Conservation (phyloP, 2,888 invertebrate species). For the Sceliomorpha sp. region DNA sequence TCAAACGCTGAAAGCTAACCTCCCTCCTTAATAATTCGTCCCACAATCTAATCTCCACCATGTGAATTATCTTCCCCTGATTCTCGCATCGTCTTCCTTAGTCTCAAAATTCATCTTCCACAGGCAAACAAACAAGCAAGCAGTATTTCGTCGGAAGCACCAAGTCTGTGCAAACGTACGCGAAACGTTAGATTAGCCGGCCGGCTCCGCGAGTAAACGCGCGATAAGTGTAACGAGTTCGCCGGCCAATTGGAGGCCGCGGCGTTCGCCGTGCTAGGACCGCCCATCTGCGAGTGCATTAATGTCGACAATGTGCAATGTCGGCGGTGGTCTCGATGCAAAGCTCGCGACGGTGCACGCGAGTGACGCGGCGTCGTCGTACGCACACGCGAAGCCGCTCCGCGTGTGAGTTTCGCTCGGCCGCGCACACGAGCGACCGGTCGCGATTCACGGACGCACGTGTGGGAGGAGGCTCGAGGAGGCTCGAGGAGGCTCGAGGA, state of each 20-base stretch:
- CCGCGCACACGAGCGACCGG: conserved; percentile 23
- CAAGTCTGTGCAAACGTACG: conserved; percentile 23
- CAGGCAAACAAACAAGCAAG: conserved; percentile 21
- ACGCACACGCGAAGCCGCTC: conserved; percentile 10
- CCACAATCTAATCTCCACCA: too few species aligned
- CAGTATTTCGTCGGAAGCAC: conserved; percentile 21
- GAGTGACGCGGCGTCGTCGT: conserved; percentile 26
- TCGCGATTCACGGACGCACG: too few species aligned
- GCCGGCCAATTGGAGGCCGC: conserved; percentile 73
- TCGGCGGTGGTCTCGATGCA: conserved; percentile 27
- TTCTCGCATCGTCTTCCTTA: too few species aligned
- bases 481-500: too few species aligned
- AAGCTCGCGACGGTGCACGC: conserved; percentile 36
- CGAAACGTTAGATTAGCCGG: conserved; percentile 40
- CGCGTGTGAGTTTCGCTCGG: conserved; percentile 21
- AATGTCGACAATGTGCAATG: conserved; percentile 59
- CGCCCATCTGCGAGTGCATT: conserved; percentile 74
- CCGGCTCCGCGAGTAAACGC: conserved; percentile 61
- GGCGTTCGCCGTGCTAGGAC: conserved; percentile 64
- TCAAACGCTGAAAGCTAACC: too few species aligned
- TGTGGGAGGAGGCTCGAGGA: conserved; percentile 31
- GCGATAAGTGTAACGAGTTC: conserved; percentile 76
- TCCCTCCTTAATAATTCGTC: too few species aligned
- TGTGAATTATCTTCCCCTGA: too few species aligned
- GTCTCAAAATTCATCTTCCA: too few species aligned